Conservation (phyloP, 1,140 invertebrate species). For the Teleogryllus occipitalis region DNA sequence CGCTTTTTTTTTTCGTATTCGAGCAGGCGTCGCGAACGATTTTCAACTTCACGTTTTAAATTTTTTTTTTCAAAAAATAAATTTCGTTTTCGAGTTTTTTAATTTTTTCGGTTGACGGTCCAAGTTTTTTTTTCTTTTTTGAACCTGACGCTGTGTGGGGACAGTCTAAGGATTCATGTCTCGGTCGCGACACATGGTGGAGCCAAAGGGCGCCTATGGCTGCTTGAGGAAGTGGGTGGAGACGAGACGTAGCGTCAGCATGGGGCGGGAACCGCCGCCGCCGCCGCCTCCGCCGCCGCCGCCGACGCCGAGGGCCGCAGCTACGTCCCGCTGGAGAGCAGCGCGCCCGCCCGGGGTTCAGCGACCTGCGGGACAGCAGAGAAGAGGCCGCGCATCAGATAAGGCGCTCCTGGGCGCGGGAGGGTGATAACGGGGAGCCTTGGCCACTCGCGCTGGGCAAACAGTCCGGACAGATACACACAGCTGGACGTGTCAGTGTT, state of each 20-base stretch:
- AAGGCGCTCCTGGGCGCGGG: too few relatives aligned
- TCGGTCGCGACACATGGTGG: slow-evolving; percentile 57
- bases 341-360: background rate
- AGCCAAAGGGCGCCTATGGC: slow-evolving; percentile 58
- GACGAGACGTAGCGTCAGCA: slow-evolving; percentile 79
- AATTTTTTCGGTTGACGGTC: background rate
- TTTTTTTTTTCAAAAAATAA: background rate
- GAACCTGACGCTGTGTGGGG: background rate
- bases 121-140: slow-evolving; percentile 1
- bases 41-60: background rate
- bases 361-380: background rate
- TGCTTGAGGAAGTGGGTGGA: slow-evolving; percentile 80
- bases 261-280: slow-evolving; percentile 32
- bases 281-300: background rate
- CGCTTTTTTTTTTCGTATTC: background rate
- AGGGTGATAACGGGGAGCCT: too few relatives aligned
- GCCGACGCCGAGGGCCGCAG: too few relatives aligned
- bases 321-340: background rate
- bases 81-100: background rate
- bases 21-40: background rate
- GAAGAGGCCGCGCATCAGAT: too few relatives aligned
- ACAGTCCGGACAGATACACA: too few relatives aligned
- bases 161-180: slow-evolving; percentile 55
- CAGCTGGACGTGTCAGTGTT: too few relatives aligned
- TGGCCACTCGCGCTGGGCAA: too few relatives aligned